Base-by-base conservation (phyloP, 2,113 vertebrate species). In the Corvus hawaiiensis region DNA sequence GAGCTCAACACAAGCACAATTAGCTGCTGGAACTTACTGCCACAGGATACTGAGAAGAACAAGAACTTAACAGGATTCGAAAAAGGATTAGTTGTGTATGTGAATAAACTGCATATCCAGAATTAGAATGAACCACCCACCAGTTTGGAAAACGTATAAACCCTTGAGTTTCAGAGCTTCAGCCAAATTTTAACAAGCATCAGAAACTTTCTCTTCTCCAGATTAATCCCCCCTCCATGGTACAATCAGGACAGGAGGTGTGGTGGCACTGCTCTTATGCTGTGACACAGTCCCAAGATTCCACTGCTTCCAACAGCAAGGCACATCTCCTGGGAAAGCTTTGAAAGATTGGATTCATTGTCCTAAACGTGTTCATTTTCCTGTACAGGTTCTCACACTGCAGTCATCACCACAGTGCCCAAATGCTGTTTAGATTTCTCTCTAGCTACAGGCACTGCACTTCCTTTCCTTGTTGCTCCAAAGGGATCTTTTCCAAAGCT, bases 1-100 rank as follows among this genome's bases (percentile, higher is more conserved):
- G 67, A 94, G 95, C 93, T 96, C 94, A 97, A 71, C 93, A 73
- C 63, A 83, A 87, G 91, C 89, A 91, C 95, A 96, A 97, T 96
- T 96, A 96, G 82, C 90, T 94, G 74, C 93, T 96, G 93, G 85
- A 97, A 96, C 93, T 95, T 93, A 94, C 88, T 97, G 95, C 96
- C 94, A 96, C 96, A 97, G 95, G 94, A 95, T 80, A 95, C 81
- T 76, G 55, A 87, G 75, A 82, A 97, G 71, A 95, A 96, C 93
- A 97, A 97, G 94, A 96, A 96, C 93, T 93, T 97, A 97, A 96
- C 87, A 97, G 95, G 96, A 97, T 97, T 97, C 78, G 0, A 58
- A 86, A 96, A 87, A 90, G 91, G 94, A 97, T 97, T 97, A 97
- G 93, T 91, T 86, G 95, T 95, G 94, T 91, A 56, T 96, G 75